phyloP scores from a whole-genome alignment of 2,797 vertebrate species.

The Rhincodon typus region DNA sequence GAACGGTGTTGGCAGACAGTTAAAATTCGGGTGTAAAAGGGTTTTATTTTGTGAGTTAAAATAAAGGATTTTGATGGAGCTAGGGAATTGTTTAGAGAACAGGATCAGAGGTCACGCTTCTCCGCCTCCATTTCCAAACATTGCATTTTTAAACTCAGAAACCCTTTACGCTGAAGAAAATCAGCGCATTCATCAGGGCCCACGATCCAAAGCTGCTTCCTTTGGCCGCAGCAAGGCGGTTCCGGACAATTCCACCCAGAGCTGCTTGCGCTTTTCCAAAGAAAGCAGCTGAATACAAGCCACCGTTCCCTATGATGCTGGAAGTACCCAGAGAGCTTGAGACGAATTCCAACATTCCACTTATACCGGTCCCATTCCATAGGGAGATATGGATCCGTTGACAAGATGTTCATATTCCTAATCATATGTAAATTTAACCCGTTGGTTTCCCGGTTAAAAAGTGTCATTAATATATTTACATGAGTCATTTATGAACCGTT shows the following conservation, averaged over 20 bases:
- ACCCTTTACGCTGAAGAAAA: constrained; percentile 43
- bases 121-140: constrained; percentile 44
- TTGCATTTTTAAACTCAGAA: constrained; percentile 46
- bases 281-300: not conserved
- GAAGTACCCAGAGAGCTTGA: no score
- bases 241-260: not conserved
- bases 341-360: not conserved
- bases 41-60: constrained; percentile 27
- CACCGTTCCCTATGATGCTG: no score
- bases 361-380: not conserved
- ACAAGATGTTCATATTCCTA: not conserved
- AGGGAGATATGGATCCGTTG: not conserved
- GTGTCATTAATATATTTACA: not conserved
- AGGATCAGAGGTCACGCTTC: constrained; percentile 49
- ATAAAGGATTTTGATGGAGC: constrained; percentile 38
- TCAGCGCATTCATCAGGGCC: constrained; percentile 43
- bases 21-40: not conserved
- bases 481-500: not conserved
- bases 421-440: not conserved
- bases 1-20: not conserved
- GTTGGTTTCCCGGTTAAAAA: not conserved
- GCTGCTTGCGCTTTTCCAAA: not conserved
- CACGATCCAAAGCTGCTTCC: not conserved
- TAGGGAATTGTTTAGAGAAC: constrained; percentile 40
- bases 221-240: not conserved